Evolutionary conservation across 2,888 invertebrate genomes (phyloP).

Genomic region (Icerya purchasi): DNA sequence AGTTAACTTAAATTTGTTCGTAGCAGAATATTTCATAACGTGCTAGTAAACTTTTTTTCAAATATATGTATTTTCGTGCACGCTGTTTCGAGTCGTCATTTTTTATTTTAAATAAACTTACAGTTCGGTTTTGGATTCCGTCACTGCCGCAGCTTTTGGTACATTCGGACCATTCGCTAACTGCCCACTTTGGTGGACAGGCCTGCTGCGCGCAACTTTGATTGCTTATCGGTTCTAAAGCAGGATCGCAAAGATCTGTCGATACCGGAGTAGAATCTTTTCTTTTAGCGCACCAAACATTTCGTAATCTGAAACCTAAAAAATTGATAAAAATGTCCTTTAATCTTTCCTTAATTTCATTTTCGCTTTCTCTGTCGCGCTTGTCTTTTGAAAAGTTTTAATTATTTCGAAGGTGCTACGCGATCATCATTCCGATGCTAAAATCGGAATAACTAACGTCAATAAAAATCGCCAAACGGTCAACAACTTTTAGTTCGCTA

Average conservation of each 20-base stretch:
- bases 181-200: constrained; percentile 62
- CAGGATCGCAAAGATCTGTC: constrained; percentile 53
- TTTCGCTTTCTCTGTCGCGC: too few relatives aligned
- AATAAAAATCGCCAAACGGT: too few relatives aligned
- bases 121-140: constrained; percentile 43
- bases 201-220: constrained; percentile 51
- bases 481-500: too few relatives aligned
- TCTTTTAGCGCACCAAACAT: constrained; percentile 58
- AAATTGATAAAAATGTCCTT: constrained; percentile 2
- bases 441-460: too few relatives aligned
- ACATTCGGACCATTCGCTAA: constrained; percentile 59
- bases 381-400: too few relatives aligned
- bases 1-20: too few relatives aligned
- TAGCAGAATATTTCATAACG: too few relatives aligned
- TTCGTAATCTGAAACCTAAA: constrained; percentile 48
- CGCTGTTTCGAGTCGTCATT: too few relatives aligned
- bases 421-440: too few relatives aligned
- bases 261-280: constrained; percentile 48
- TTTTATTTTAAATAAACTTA: constrained; percentile 10
- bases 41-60: too few relatives aligned
- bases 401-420: too few relatives aligned
- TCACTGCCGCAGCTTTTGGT: constrained; percentile 59
- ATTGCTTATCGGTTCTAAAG: constrained; percentile 43
- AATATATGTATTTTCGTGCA: too few relatives aligned
- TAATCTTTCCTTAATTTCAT: not conserved